Base-by-base conservation (phyloP, 2,113 vertebrate genomes). In the Propithecus coquereli region DNA sequence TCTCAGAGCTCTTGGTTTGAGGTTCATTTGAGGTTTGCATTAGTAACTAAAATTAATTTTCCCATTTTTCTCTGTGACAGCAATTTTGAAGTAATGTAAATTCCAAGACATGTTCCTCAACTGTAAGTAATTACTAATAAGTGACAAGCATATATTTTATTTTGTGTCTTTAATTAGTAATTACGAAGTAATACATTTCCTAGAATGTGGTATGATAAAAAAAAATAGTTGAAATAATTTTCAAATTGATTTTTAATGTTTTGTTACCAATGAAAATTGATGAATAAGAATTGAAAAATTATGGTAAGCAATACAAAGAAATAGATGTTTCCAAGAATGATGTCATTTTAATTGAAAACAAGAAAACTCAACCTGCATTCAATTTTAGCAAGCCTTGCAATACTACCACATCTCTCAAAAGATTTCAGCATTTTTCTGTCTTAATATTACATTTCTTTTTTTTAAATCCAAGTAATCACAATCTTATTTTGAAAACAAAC, bases 401-500 rank as follows among this genome's bases (percentile, higher is more conserved):
- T 68, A 88, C 22, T 74, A 45, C 0, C 23, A 92, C 86, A 50
- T 95, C 80, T 92, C 16, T 71, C 13, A 86, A 68, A 50, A 71
- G 22, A 90, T 32, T 96, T 92, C 70, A 34, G 30, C 27, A 63
- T 88, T 95, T 85, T 95, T 68, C 6, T 95, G 65, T 34, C 70
- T 25, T 92, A 50, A 14, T 82, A 71, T 77, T 96, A 2, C 47
- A 52, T 68, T 25, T 85, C 89, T 25, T 79, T 25, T 79, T 86
- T 97, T 74, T 0, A 37, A 54, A 22, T 88, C 81, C 77, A 71
- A 95, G 84, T 82, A 97, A 87, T 93, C 94, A 84, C 63, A 90
- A 70, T 57, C 32, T 83, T 89, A 76, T 94, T 95, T 97, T 86
- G 97, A 97, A 98, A 97, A 95, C 86, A 97, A 98, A 84, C n/a